These are phyloP conservation scores for Rhinolophus ferrumequinum DNA, from an alignment of 2,113 vertebrate species.

Conservation along the genomic window DNA sequence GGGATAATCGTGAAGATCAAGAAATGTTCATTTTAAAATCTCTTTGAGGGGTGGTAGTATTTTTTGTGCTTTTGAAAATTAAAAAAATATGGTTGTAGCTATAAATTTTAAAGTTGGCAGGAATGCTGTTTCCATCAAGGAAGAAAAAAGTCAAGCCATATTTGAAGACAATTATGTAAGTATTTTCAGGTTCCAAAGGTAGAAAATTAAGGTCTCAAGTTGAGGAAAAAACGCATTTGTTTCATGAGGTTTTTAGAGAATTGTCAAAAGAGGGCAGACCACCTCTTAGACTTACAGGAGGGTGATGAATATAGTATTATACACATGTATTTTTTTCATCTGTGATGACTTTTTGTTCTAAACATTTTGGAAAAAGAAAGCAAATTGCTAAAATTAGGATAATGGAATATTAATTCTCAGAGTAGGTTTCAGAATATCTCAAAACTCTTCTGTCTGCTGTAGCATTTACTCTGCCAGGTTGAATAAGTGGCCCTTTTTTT, in stretches of 20 bases:
- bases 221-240: conserved; percentile 34
- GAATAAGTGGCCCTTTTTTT: not conserved
- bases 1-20: conserved; percentile 57
- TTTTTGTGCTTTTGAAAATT: conserved; percentile 73
- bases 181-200: conserved; percentile 74
- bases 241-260: conserved; percentile 6
- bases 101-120: conserved; percentile 78
- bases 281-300: not conserved
- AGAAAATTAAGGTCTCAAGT: conserved; percentile 57
- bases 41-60: conserved; percentile 56
- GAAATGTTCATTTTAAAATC: conserved; percentile 74
- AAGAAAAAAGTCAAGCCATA: conserved; percentile 72
- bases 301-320: not conserved
- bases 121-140: conserved; percentile 65
- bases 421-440: not conserved
- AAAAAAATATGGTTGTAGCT: conserved; percentile 74
- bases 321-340: not conserved
- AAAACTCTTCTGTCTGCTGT: not conserved
- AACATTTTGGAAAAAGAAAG: not conserved
- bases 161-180: conserved; percentile 79
- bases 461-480: conserved; percentile 32
- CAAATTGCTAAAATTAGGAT: conserved; percentile 24
- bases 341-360: not conserved
- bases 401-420: not conserved
- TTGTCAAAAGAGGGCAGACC: not conserved